Conservation (phyloP, 2,113 vertebrate genomes). For the Marmota flaviventris region DNA sequence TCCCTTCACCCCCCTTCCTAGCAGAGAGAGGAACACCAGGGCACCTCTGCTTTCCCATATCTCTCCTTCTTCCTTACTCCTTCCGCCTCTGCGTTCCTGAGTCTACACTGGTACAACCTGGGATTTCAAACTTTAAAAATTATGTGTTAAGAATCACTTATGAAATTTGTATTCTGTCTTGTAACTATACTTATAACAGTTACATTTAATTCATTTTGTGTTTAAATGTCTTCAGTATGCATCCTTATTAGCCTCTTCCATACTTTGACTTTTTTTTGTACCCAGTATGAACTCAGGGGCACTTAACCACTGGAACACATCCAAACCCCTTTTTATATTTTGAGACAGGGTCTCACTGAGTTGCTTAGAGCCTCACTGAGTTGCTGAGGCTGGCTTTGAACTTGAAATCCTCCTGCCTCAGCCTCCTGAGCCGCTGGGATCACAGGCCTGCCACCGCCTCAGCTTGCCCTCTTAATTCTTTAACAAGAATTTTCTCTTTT, state of each 20-base stretch:
- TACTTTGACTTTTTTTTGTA: background rate
- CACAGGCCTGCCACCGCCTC: no score
- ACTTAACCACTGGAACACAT: no score
- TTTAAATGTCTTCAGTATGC: background rate
- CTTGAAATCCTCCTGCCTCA: no score
- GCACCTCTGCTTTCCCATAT: background rate
- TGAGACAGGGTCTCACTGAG: no score
- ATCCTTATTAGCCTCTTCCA: background rate
- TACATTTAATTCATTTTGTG: background rate
- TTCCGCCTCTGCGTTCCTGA: background rate
- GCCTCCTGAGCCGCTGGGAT: no score
- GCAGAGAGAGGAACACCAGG: background rate
- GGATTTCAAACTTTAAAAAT: background rate
- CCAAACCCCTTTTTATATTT: no score
- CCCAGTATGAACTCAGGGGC: no score
- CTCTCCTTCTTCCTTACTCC: background rate
- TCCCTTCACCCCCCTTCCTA: background rate
- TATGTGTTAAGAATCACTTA: background rate
- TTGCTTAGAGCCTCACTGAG: no score
- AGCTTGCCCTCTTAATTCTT: background rate
- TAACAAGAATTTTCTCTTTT: background rate
- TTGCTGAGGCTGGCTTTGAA: no score
- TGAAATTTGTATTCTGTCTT: background rate
- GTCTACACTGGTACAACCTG: background rate
- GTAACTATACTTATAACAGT: background rate